Base-by-base conservation (phyloP, 2,888 invertebrate genomes). In the Dasypolia templi region DNA sequence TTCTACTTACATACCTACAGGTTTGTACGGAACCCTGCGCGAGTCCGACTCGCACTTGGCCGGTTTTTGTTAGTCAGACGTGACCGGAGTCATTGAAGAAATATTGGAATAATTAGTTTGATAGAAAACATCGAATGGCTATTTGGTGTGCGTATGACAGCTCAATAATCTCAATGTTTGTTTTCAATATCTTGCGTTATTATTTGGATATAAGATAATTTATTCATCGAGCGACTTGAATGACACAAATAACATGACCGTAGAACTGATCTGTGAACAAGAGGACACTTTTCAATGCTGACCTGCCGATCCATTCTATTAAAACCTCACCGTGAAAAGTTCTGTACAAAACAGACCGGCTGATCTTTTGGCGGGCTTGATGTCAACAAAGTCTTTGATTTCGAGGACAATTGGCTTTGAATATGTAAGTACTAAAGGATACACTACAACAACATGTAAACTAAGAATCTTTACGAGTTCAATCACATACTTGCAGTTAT, bases 11-110 rank as follows among this genome's bases (percentile, higher is more conserved):
- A n/a, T n/a, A n/a, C n/a, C n/a, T n/a, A n/a, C n/a, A n/a, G n/a
- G n/a, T n/a, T n/a, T n/a, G n/a, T n/a, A n/a, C n/a, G n/a, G n/a
- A n/a, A n/a, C n/a, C n/a, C n/a, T n/a, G n/a, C n/a, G n/a, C n/a
- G n/a, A n/a, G n/a, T n/a, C n/a, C n/a, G n/a, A n/a, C n/a, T n/a
- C n/a, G n/a, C n/a, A n/a, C n/a, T n/a, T n/a, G n/a, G n/a, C n/a
- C n/a, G n/a, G n/a, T 39, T 39, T 55, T 79, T 77, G 77, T 73
- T 44, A 55, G 66, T 46, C 66, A 53, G 56, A 77, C 75, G 78
- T 86, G 85, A 79, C 82, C 9, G 22, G 6, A 17, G 11, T 51
- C 63, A 83, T 83, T 75, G 71, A 71, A 73, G 75, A 64, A 55
- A 68, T 55, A 79, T 71, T 49, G 17, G 32, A 58, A 55, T 79